phyloP scores from a whole-genome alignment of 2,888 invertebrate genomes.

The Amblyjoppa fuscipennis region DNA sequence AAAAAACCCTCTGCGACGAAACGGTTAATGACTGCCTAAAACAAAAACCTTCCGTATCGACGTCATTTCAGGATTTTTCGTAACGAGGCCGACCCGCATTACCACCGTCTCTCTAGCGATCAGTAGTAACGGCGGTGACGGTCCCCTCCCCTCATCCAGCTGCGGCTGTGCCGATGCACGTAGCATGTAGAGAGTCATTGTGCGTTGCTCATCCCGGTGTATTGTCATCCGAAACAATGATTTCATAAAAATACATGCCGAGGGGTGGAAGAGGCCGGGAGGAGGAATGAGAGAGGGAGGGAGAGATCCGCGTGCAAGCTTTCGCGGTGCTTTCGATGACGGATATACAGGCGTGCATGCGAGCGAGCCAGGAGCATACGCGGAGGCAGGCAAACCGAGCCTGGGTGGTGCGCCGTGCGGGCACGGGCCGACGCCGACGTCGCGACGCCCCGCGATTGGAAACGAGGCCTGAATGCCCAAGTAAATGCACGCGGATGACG shows the following conservation, averaged over 20 bases:
- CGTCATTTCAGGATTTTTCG: no score
- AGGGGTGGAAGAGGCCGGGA: slow-evolving; percentile 42
- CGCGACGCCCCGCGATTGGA: slow-evolving; percentile 67
- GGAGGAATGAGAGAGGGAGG: slow-evolving; percentile 37
- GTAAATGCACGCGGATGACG: slow-evolving; percentile 66
- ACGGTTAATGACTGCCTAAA: no score
- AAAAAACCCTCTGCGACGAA: no score
- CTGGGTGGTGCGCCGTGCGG: slow-evolving; percentile 82
- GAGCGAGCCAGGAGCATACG: not conserved
- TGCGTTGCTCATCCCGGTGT: slow-evolving; percentile 83
- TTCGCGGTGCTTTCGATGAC: slow-evolving; percentile 59
- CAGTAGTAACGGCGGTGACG: slow-evolving; percentile 29
- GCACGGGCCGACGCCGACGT: slow-evolving; percentile 77
- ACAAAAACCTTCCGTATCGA: no score
- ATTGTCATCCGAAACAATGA: slow-evolving; percentile 85
- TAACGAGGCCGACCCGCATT: slow-evolving; percentile 26
- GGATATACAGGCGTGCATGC: slow-evolving; percentile 49
- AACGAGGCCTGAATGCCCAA: slow-evolving; percentile 72
- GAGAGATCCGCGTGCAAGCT: slow-evolving; percentile 42
- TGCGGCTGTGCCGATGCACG: slow-evolving; percentile 74
- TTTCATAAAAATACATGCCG: slow-evolving; percentile 83
- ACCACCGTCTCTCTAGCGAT: not conserved
- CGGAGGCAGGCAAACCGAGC: slow-evolving; percentile 7
- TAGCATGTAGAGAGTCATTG: slow-evolving; percentile 78
- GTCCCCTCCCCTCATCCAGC: slow-evolving; percentile 60